Base-by-base conservation (phyloP, 2,113 vertebrate species). In the Phylloscopus whistleri region DNA sequence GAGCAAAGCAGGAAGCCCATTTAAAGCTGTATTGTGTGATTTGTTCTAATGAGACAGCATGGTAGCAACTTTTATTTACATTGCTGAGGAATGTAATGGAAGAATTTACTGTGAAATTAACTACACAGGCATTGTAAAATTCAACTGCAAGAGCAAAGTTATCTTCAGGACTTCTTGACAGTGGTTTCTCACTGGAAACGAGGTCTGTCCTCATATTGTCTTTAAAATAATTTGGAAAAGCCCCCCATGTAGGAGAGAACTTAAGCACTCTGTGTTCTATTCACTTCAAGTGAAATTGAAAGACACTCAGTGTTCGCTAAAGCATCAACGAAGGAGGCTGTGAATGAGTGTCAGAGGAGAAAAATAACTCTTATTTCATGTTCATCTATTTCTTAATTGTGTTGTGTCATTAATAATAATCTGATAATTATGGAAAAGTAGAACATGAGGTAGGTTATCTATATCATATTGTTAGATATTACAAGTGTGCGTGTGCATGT, bases 171-270 rank as follows among this genome's bases (percentile, higher is more conserved):
- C 22, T 64, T 69, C 49, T 39, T 73, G 49, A 30, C 13, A 60
- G 24, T 53, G 33, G 11, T 16, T 83, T 33, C 37, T 80, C 22
- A 14, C 27, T 52, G 33, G 24, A 52, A 83, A 69, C 8, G 7
- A 41, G 6, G 5, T 52, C 49, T 35, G 6, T 60, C 5, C 14
- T 16, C 13, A 5, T 15, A 22, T 52, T 68, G 7, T 68, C 44
- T 90, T 78, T 82, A 48, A 62, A 92, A 52, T 35, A 46, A 35
- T 55, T 82, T 76, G 14, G 39, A 48, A 75, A 67, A n/a, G 6
- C 2, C 5, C 2, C 11, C 10, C 0, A 0, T 78, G 33, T 27
- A 73, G 20, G 35, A 76, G 11, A 69, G 44, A 67, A 60, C 30
- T 53, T 64, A 21, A 59, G 14, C 74, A 46, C 11, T 78, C 8